phyloP scores from a whole-genome alignment of 1,140 invertebrate genomes.

The Drosophila ananassae region DNA sequence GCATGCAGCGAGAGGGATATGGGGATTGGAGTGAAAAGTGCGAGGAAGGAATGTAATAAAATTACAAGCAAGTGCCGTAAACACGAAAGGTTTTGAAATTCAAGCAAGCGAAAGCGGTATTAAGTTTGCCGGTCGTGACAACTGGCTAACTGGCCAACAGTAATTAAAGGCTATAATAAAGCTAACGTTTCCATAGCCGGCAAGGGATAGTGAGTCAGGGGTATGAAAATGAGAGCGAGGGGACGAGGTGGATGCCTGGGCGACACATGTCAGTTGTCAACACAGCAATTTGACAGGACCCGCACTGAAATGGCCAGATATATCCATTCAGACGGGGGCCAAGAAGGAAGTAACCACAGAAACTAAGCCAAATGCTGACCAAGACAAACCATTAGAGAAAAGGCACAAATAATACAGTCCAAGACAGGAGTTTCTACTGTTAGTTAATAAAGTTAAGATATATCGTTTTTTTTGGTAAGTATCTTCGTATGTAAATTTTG shows the following conservation, averaged over 20 bases:
- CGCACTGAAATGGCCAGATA: slow-evolving; percentile 28
- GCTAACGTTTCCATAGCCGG: slow-evolving; percentile 37
- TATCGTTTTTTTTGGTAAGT: background rate
- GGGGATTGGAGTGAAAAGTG: background rate
- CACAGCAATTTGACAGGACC: slow-evolving; percentile 66
- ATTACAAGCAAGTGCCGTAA: slow-evolving; percentile 61
- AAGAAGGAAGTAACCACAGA: slow-evolving; percentile 34
- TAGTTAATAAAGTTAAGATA: no score
- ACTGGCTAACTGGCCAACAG: slow-evolving; percentile 55
- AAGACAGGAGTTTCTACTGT: background rate
- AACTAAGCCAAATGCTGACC: slow-evolving; percentile 41
- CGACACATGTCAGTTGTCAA: slow-evolving; percentile 73
- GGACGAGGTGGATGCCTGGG: background rate
- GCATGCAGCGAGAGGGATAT: background rate
- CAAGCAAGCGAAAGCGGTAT: slow-evolving; percentile 59
- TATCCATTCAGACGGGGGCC: slow-evolving; percentile 8
- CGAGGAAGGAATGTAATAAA: slow-evolving; percentile 64
- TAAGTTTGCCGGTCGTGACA: slow-evolving; percentile 62
- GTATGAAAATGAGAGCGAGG: background rate
- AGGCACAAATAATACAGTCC: slow-evolving; percentile 7
- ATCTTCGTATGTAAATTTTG: no score
- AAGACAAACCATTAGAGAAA: slow-evolving; percentile 21
- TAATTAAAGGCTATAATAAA: slow-evolving; percentile 75
- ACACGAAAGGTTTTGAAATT: slow-evolving; percentile 69
- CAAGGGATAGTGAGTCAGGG: background rate